Evolutionary conservation across 2,888 invertebrate genomes (phyloP), one percentile per base, ranked within the genome.

Genomic region (Eurytoma californica): DNA sequence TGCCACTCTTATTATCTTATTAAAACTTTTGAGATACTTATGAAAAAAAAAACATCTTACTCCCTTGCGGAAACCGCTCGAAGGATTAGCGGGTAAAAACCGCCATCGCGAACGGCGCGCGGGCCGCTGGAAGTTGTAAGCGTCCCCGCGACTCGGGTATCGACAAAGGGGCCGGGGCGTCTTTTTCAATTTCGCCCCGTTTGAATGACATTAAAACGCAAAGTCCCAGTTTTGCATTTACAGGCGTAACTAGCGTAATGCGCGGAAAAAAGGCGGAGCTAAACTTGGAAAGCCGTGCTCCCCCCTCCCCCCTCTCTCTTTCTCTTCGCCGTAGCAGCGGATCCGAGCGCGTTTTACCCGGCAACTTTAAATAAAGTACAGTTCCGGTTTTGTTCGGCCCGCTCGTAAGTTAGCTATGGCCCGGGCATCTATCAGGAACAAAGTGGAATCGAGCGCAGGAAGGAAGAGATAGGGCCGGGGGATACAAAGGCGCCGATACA

Each of bases 301-400:
- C 24, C 30, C 24, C 9, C 24, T 18, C 24, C 39, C 24, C 4
- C 49, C 16, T 24, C 24, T 24, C 24, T 2, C 1, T 24, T 24
- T 24, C 24, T 24, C 39, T 39, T 9, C 30, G 7, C 9, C 39
- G 39, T 9, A 7, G 60, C 28, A 53, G 55, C 7, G 30, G 7
- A 30, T 30, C 3, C 30, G 30, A 61, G 49, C 30, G 20, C 3
- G 58, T 51, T 75, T 58, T 58, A 24, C 51, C 49, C 20, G 20
- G 20, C 61, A 70, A 66, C 28, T 77, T 77, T 77, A 70, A 69
- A 77, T 70, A 77, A 77, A 70, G 77, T 70, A 77, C 65, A 58
- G 30, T 66, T 70, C 39, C 51, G n/a, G 55, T n/a, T 53, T 20
- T 69, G 61, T 16, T 47, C 18, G 13, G 3, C 47, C 39, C 39